A percentile compares a stretch with the other conserved stretches of the same genome.
Evolutionary conservation across 1,140 invertebrate genomes (phyloP).

Genomic region (Chlorops oryzae): DNA sequence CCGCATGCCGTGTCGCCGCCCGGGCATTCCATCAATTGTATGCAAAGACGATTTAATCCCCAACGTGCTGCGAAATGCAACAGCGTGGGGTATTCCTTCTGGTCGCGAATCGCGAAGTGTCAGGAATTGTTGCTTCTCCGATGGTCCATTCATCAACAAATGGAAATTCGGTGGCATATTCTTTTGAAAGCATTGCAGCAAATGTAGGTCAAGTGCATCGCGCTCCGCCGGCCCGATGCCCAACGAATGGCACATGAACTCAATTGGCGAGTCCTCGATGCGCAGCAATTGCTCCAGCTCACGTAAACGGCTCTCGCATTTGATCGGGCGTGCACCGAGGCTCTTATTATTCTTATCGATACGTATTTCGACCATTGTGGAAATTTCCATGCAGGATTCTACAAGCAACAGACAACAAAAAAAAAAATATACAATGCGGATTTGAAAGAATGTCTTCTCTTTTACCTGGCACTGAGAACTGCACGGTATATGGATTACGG

Average conservation of each 20-base stretch:
- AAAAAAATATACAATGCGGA: too few relatives aligned
- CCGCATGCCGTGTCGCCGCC: conserved; percentile 72
- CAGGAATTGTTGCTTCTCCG: conserved; percentile 47
- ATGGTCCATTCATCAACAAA: conserved; percentile 57
- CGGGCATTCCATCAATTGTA: conserved; percentile 76
- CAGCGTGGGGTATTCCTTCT: conserved; percentile 78
- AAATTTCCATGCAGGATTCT: conserved; percentile 71
- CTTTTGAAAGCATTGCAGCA: conserved; percentile 71
- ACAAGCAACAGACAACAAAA: conserved; percentile 18
- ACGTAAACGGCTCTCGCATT: conserved; percentile 74
- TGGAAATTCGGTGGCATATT: conserved; percentile 76
- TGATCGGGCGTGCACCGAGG: conserved; percentile 70
- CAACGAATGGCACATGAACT: conserved; percentile 81
- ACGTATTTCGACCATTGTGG: conserved; percentile 70
- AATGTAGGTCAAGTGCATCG: conserved; percentile 73
- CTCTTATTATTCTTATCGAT: conserved; percentile 72
- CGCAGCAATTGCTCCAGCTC: conserved; percentile 75
- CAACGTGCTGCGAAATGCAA: conserved; percentile 82
- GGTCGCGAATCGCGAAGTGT: conserved; percentile 47
- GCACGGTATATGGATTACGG: conserved; percentile 73
- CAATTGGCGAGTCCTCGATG: conserved; percentile 69
- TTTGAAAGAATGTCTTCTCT: conserved; percentile 5
- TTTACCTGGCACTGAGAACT: conserved; percentile 66
- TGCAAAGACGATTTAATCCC: conserved; percentile 73
- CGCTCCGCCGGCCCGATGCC: conserved; percentile 68